A percentile compares a stretch with the other conserved stretches of the same genome.
Evolutionary conservation across 2,113 vertebrate genomes (phyloP).

Genomic region (Anolis sagrei): DNA sequence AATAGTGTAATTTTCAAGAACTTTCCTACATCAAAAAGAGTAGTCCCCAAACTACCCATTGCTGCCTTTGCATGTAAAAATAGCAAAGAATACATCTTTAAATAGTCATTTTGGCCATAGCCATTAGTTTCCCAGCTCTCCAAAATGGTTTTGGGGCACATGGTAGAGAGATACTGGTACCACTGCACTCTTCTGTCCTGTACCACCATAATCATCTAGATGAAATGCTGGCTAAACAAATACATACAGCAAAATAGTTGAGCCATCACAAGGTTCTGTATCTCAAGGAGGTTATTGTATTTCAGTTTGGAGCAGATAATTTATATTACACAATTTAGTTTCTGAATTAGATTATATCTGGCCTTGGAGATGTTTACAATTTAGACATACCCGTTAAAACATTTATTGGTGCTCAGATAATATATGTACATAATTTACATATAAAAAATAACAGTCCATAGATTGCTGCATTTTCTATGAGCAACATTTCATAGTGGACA

Average conservation of each 20-base stretch:
- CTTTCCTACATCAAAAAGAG: no score
- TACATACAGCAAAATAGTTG: background rate
- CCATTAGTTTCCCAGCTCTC: no score
- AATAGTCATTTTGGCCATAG: no score
- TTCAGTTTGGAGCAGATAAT: slow-evolving; percentile 37
- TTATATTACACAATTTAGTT: slow-evolving; percentile 51
- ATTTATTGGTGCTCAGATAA: slow-evolving; percentile 49
- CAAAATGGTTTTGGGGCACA: no score
- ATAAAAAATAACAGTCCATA: slow-evolving; percentile 47
- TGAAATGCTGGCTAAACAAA: slow-evolving; percentile 10
- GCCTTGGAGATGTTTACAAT: slow-evolving; percentile 41
- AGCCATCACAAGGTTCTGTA: background rate
- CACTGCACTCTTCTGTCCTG: no score
- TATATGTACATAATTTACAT: slow-evolving; percentile 24
- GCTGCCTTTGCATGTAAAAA: no score
- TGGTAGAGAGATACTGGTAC: no score
- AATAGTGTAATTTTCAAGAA: no score
- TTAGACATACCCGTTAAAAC: slow-evolving; percentile 42
- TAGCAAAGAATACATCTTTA: no score
- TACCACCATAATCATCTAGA: background rate
- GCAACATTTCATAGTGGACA: slow-evolving; percentile 48
- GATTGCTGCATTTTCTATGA: slow-evolving; percentile 38
- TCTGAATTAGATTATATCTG: slow-evolving; percentile 40
- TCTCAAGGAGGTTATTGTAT: slow-evolving; percentile 15
- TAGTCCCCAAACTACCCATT: no score